Evolutionary conservation across 92 coral and sea anemone genomes (phyloP).

Genomic region (Galaxea fascicularis): DNA sequence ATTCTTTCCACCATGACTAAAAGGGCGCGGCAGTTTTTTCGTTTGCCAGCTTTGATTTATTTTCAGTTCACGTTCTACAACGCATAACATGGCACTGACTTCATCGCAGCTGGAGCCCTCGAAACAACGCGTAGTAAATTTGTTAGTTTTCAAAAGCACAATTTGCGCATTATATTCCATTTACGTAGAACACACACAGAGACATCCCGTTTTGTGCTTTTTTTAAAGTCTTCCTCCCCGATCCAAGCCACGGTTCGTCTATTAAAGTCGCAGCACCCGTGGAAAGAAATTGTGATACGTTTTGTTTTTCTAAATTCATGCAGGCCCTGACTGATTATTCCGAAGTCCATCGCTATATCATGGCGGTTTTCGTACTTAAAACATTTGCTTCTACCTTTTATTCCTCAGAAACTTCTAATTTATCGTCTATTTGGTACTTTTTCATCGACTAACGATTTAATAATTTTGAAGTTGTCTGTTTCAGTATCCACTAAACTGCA

Average conservation of each 20-base stretch:
- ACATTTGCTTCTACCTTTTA: too few species aligned
- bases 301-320: too few species aligned
- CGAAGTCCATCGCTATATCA: too few species aligned
- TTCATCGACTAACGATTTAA: too few species aligned
- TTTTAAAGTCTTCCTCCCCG: neutral
- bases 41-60: neutral
- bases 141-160: neutral
- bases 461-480: neutral
- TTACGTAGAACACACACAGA: neutral
- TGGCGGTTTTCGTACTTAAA: too few species aligned
- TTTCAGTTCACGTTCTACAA: neutral
- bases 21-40: conserved; percentile 2
- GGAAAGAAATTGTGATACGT: too few species aligned
- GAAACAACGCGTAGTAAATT: neutral
- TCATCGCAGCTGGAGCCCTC: conserved; percentile 25
- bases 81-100: neutral
- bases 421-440: too few species aligned
- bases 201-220: neutral
- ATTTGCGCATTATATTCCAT: neutral
- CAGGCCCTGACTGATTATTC: too few species aligned
- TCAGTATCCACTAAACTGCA: neutral
- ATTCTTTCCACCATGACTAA: neutral
- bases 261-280: too few species aligned
- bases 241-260: neutral
- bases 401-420: neutral